A percentile compares a stretch with the other conserved stretches of the same genome.
Evolutionary conservation across 1,140 invertebrate species (phyloP).

Genomic region (Pararge aegeria): DNA sequence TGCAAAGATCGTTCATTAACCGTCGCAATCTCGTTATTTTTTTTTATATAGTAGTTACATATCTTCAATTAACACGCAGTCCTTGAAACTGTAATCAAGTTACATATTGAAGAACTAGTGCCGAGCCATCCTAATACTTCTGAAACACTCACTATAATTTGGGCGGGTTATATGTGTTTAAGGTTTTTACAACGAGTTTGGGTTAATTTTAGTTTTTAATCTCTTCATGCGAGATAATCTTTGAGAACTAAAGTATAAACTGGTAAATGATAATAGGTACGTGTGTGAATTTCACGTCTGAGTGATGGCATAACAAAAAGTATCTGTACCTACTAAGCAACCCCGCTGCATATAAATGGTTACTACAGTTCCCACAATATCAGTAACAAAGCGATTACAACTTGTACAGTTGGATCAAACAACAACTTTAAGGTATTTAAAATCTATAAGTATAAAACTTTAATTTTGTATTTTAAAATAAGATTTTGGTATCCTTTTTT

Average conservation of each 20-base stretch:
- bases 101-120: neutral
- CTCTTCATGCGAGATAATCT: constrained; percentile 41
- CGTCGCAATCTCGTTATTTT: too few relatives aligned
- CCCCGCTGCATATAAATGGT: constrained; percentile 59
- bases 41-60: neutral
- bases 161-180: constrained; percentile 1
- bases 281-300: constrained; percentile 59
- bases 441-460: too few relatives aligned
- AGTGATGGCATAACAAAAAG: constrained; percentile 65
- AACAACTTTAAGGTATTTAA: constrained; percentile 12
- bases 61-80: neutral
- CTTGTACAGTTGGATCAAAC: constrained; percentile 45
- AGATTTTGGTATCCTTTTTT: too few relatives aligned
- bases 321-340: constrained; percentile 46
- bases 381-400: constrained; percentile 59
- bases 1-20: too few relatives aligned
- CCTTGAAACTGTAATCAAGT: neutral
- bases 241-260: constrained; percentile 40
- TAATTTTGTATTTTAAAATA: too few relatives aligned
- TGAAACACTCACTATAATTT: neutral
- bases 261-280: constrained; percentile 46
- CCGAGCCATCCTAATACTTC: neutral
- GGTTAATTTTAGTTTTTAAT: constrained; percentile 47
- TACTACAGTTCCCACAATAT: constrained; percentile 54
- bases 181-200: constrained; percentile 37